Percentiles rank a stretch among this genome's conserved stretches.
phyloP scores from a whole-genome alignment of 1,140 invertebrate species.

The Ephestia elutella region DNA sequence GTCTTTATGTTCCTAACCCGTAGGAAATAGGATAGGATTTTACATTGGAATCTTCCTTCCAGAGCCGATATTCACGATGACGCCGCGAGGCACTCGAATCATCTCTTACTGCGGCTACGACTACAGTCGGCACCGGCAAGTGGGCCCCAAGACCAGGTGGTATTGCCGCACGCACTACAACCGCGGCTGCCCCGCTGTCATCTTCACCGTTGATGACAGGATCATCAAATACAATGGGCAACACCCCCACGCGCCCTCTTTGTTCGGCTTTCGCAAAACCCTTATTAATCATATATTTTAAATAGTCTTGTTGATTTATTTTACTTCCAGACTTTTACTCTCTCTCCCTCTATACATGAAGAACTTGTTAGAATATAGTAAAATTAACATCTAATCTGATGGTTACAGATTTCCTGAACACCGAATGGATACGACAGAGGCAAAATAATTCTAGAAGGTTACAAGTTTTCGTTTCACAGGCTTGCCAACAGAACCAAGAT shows the following conservation, averaged over 20 bases:
- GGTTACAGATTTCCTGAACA: too few species aligned
- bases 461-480: too few species aligned
- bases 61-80: slow-evolving; percentile 4
- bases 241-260: neutral
- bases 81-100: slow-evolving; percentile 1
- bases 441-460: too few species aligned
- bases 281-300: neutral
- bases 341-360: too few species aligned
- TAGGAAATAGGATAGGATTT: too few species aligned
- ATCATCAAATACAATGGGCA: neutral
- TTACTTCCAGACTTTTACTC: too few species aligned
- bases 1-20: too few species aligned
- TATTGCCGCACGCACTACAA: slow-evolving; percentile 27
- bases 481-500: too few species aligned
- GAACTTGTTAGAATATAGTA: too few species aligned
- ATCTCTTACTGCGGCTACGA: slow-evolving; percentile 15
- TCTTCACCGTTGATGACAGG: slow-evolving; percentile 17
- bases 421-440: too few species aligned
- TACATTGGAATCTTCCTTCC: neutral
- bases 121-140: slow-evolving; percentile 17
- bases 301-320: too few species aligned
- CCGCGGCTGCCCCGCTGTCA: slow-evolving; percentile 29
- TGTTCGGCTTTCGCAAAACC: neutral
- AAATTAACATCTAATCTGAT: too few species aligned
- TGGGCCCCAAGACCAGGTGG: slow-evolving; percentile 26